Percentiles rank a stretch among this genome's conserved stretches.
Conservation (phyloP, 1,140 invertebrate genomes). For the Drosophila nigrodunni region DNA sequence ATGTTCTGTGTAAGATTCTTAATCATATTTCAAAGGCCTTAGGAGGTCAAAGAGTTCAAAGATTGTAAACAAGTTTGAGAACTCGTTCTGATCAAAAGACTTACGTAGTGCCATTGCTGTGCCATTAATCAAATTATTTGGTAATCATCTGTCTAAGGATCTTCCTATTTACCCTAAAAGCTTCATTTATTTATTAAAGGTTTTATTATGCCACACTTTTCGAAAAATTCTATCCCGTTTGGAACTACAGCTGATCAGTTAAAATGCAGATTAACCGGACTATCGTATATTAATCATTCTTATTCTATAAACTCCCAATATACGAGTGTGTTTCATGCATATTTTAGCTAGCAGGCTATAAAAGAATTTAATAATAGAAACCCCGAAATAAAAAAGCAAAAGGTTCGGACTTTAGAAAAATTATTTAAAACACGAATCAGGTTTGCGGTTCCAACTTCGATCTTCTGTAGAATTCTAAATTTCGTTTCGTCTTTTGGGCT, state of each 20-base stretch:
- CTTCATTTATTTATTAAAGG: neutral
- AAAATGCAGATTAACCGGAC: constrained; percentile 10
- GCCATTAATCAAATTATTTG: constrained; percentile 38
- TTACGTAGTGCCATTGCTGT: constrained; percentile 10
- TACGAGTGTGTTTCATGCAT: constrained; percentile 31
- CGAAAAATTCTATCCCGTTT: neutral
- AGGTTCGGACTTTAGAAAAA: constrained; percentile 22
- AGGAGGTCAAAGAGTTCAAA: constrained; percentile 36
- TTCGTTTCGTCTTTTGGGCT: constrained; percentile 43
- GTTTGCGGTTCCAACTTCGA: constrained; percentile 45
- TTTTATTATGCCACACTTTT: neutral
- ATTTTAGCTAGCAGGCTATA: constrained; percentile 51
- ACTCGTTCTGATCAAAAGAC: constrained; percentile 45
- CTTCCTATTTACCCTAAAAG: neutral
- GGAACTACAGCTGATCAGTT: neutral
- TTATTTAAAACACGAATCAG: constrained; percentile 69
- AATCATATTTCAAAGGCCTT: constrained; percentile 24
- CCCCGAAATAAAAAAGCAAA: constrained; percentile 45
- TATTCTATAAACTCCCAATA: neutral
- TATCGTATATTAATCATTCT: constrained; percentile 14
- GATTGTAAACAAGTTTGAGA: constrained; percentile 28
- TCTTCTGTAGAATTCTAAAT: constrained; percentile 65
- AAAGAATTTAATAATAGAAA: constrained; percentile 53
- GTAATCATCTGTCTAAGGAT: neutral
- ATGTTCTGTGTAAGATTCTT: constrained; percentile 1